Conservation (phyloP, 2,113 vertebrate species). For the Passer domesticus region DNA sequence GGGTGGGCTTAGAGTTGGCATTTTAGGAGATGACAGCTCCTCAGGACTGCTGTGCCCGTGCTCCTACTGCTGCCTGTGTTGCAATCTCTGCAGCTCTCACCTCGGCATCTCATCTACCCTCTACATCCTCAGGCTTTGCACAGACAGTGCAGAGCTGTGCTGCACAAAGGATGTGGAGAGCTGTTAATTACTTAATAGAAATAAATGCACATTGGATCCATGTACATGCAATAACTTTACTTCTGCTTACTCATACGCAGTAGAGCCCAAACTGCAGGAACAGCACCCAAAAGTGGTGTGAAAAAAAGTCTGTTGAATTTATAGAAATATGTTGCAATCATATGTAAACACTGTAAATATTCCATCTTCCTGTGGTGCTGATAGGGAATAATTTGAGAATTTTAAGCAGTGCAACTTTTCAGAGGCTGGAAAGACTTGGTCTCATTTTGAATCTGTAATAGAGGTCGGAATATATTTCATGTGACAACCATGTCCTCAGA, state of each 20-base stretch:
- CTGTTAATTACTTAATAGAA: not conserved
- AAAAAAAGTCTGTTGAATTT: not conserved
- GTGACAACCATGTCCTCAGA: conserved; percentile 1
- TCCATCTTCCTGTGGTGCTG: not conserved
- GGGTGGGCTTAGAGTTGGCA: not conserved
- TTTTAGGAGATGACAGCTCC: not conserved
- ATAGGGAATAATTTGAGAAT: not conserved
- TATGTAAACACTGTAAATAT: not conserved
- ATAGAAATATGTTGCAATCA: not conserved
- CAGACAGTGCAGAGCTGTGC: not conserved
- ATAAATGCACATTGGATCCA: not conserved
- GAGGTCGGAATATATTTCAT: conserved; percentile 11
- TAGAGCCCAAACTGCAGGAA: not conserved
- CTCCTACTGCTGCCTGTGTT: not conserved
- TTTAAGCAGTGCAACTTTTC: not conserved
- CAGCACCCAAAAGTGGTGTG: not conserved
- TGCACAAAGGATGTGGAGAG: not conserved
- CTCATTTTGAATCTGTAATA: not conserved
- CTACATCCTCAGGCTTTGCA: accelerated
- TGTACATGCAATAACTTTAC: not conserved
- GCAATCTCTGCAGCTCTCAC: not conserved
- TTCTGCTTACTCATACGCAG: not conserved
- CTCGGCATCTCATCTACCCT: not conserved
- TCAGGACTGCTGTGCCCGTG: not conserved
- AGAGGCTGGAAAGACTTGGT: conserved; percentile 3